A percentile compares a stretch with the other conserved stretches of the same genome.
Evolutionary conservation across 2,797 vertebrate genomes (phyloP).

Genomic region (Chiroxiphia lanceolata): DNA sequence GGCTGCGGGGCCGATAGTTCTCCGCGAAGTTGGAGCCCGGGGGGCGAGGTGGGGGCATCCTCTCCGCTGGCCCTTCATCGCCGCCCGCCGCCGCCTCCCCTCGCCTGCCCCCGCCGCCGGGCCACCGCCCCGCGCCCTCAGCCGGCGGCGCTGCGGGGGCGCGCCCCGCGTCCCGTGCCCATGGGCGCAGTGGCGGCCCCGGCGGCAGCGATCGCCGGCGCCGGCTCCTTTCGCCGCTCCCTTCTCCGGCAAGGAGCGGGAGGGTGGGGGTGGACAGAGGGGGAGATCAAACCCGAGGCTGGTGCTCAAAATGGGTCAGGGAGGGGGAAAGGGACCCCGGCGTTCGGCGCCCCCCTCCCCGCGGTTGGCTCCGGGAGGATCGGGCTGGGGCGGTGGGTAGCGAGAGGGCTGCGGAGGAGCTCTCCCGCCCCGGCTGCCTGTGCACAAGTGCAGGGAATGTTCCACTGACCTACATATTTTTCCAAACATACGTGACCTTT

Average conservation of each 20-base stretch:
- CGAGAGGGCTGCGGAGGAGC: constrained; percentile 23
- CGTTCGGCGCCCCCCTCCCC: background rate
- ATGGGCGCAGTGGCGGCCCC: background rate
- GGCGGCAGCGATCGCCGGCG: background rate
- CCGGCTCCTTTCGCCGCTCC: background rate
- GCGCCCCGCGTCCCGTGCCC: background rate
- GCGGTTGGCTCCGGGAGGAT: background rate
- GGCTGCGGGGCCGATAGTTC: background rate
- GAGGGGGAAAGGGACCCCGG: background rate
- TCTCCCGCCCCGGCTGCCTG: constrained; percentile 65
- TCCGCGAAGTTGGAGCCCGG: constrained; percentile 43
- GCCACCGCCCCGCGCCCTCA: constrained; percentile 10
- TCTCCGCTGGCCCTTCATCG: background rate
- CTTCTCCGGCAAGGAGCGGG: background rate
- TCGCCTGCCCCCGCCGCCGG: background rate
- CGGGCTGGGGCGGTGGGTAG: background rate
- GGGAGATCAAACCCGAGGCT: background rate
- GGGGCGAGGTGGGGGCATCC: constrained; percentile 13
- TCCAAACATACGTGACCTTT: constrained; percentile 84
- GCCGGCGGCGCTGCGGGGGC: background rate
- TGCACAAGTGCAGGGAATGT: constrained; percentile 80
- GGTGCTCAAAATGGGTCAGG: constrained; percentile 62
- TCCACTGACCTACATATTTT: constrained; percentile 87
- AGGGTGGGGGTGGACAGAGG: background rate
- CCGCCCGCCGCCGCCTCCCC: background rate